A percentile compares a stretch with the other conserved stretches of the same genome.
Evolutionary conservation across 2,113 vertebrate species (phyloP).

Genomic region (Sander vitreus): DNA sequence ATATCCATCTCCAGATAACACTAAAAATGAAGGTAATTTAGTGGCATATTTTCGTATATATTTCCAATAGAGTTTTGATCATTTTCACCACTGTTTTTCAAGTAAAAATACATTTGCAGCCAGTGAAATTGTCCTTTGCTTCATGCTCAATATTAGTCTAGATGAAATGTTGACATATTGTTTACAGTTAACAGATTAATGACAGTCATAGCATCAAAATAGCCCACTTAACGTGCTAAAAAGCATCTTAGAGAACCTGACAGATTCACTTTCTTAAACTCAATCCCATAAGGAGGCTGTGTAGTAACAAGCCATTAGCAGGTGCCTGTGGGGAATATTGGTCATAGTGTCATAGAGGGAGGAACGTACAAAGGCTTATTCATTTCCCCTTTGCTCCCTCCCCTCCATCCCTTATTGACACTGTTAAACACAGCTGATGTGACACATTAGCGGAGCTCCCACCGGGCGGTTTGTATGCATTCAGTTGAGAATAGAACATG

Average conservation of each 20-base stretch:
- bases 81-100: background rate
- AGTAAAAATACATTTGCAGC: background rate
- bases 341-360: conserved; percentile 55
- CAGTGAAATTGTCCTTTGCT: background rate
- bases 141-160: background rate
- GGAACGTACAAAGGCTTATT: conserved; percentile 47
- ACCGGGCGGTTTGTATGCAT: conserved; percentile 10
- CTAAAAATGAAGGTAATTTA: background rate
- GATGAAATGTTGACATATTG: background rate
- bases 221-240: conserved; percentile 49
- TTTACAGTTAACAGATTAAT: conserved; percentile 8
- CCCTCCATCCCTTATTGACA: conserved; percentile 49
- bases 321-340: conserved; percentile 58
- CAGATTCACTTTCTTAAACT: conserved; percentile 45
- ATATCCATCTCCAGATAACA: background rate
- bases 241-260: conserved; percentile 37
- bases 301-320: conserved; percentile 66
- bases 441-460: conserved; percentile 36
- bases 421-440: conserved; percentile 52
- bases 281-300: conserved; percentile 38
- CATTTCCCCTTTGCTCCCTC: conserved; percentile 49
- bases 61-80: background rate
- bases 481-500: conserved; percentile 11
- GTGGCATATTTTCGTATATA: background rate
- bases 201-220: conserved; percentile 27